A percentile compares a stretch with the other conserved stretches of the same genome.
These are phyloP conservation scores for Sander vitreus DNA, from an alignment of 2,113 vertebrate genomes.

Conservation along the genomic window DNA sequence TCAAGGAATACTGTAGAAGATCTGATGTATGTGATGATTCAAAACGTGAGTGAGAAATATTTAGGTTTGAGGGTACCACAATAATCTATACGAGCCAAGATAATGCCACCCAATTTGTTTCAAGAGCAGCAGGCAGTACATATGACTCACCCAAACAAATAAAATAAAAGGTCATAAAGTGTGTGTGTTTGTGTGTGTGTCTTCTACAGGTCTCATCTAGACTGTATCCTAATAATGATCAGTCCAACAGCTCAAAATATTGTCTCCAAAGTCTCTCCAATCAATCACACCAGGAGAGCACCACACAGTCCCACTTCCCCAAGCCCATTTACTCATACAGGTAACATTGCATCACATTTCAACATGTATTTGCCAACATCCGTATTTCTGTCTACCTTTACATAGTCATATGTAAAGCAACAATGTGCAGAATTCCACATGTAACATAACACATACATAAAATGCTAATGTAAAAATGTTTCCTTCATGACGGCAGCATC, in stretches of 20 bases:
- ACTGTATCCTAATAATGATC: constrained; percentile 83
- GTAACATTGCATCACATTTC: constrained; percentile 72
- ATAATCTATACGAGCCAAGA: background rate
- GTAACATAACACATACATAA: too few species aligned
- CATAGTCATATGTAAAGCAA: background rate
- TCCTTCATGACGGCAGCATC: constrained; percentile 86
- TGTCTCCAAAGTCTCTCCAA: constrained; percentile 87
- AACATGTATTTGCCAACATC: background rate
- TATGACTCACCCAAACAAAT: background rate
- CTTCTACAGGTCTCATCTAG: constrained; percentile 85
- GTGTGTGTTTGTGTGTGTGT: background rate
- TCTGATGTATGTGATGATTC: background rate
- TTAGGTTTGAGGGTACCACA: background rate
- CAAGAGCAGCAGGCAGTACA: background rate
- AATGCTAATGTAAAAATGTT: background rate
- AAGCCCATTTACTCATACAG: constrained; percentile 99
- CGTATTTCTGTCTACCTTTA: background rate
- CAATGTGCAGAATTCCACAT: background rate
- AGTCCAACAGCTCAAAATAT: constrained; percentile 85
- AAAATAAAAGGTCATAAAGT: background rate
- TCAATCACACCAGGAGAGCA: constrained; percentile 81
- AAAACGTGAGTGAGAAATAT: background rate
- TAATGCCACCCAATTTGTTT: background rate
- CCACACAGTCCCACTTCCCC: constrained; percentile 88
- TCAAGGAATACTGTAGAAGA: background rate